A percentile compares a stretch with the other conserved stretches of the same genome.
Evolutionary conservation across 1,140 invertebrate species (phyloP).

Genomic region (Drosophila bipectinata): DNA sequence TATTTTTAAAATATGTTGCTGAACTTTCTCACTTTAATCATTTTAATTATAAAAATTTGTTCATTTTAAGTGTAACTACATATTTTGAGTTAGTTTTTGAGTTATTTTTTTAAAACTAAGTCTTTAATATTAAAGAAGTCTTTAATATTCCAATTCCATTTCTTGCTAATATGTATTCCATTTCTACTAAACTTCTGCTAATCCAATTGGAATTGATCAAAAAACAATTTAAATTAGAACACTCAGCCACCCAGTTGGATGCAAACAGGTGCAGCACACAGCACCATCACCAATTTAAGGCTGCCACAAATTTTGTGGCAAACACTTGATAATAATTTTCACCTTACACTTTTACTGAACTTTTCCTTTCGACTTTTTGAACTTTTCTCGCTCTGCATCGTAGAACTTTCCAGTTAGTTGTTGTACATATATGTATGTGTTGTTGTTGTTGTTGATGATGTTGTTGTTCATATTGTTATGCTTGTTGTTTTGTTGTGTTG

Average conservation of each 20-base stretch:
- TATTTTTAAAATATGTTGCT: too few relatives aligned
- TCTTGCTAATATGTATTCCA: too few relatives aligned
- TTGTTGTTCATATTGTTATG: constrained; percentile 18
- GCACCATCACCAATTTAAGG: constrained; percentile 23
- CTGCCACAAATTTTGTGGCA: constrained; percentile 31
- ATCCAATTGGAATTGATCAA: background rate
- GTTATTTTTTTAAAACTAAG: too few relatives aligned
- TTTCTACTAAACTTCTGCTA: background rate
- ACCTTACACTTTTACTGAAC: constrained; percentile 40
- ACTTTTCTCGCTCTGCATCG: constrained; percentile 51
- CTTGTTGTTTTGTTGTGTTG: constrained; percentile 9
- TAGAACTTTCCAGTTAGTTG: constrained; percentile 17
- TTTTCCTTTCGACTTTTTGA: constrained; percentile 52
- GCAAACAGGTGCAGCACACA: constrained; percentile 22
- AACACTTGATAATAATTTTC: constrained; percentile 40
- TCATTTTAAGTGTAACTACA: too few relatives aligned
- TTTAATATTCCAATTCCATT: too few relatives aligned
- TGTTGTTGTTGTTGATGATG: background rate
- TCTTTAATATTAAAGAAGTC: too few relatives aligned
- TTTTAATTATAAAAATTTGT: too few relatives aligned
- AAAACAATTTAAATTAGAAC: constrained; percentile 2
- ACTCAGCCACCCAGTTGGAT: background rate
- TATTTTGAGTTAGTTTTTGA: too few relatives aligned
- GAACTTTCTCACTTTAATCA: too few relatives aligned
- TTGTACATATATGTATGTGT: constrained; percentile 18